phyloP scores from a whole-genome alignment of 1,140 invertebrate species.

The Drosophila erecta region DNA sequence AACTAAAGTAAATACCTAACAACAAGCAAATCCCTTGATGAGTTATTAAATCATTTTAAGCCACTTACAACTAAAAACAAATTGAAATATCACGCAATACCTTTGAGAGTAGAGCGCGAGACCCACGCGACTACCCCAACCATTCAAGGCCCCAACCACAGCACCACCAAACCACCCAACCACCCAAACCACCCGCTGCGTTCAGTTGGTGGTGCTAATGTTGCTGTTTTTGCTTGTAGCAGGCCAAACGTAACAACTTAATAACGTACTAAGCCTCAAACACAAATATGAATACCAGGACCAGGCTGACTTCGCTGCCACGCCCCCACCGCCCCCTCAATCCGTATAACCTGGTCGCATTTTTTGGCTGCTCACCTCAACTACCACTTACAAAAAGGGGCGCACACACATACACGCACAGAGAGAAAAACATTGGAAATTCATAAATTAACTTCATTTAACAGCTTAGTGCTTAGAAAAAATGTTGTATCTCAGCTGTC shows the following conservation, averaged over 20 bases:
- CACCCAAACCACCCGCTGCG: conserved; percentile 5
- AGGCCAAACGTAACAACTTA: conserved; percentile 81
- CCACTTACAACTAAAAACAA: conserved; percentile 83
- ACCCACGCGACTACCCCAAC: conserved; percentile 54
- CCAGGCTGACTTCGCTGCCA: conserved; percentile 35
- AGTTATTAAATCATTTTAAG: conserved; percentile 84
- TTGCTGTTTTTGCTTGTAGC: conserved; percentile 64
- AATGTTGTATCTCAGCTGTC: too few relatives aligned
- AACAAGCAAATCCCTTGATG: conserved; percentile 82
- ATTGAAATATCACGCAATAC: conserved; percentile 83
- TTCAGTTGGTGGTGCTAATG: conserved; percentile 30
- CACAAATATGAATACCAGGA: conserved; percentile 79
- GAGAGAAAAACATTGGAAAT: background rate
- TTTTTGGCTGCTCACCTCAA: conserved; percentile 63
- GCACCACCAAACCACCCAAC: background rate
- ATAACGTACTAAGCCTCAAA: conserved; percentile 82
- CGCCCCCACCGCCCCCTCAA: conserved; percentile 17
- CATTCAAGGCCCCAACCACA: background rate
- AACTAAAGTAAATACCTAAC: conserved; percentile 78
- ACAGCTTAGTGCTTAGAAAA: too few relatives aligned
- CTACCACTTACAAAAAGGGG: background rate
- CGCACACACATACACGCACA: background rate
- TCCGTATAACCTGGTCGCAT: conserved; percentile 35
- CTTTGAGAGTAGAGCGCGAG: conserved; percentile 59
- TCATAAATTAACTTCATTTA: too few relatives aligned